A percentile compares a stretch with the other conserved stretches of the same genome.
phyloP scores from a whole-genome alignment of 2,888 invertebrate genomes.

The Microctonus brassicae region DNA sequence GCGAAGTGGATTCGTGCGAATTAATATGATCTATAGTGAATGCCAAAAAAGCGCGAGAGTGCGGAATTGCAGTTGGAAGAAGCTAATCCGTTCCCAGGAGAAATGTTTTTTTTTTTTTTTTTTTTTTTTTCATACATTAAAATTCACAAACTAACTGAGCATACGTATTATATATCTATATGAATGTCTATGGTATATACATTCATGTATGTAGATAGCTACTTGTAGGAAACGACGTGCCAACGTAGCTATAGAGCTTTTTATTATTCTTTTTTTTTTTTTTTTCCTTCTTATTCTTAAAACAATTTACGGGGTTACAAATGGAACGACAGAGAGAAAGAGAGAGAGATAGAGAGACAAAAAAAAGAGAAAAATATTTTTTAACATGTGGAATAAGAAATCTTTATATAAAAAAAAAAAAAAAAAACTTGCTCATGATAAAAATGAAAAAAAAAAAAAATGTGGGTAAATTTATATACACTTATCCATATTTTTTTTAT shows the following conservation, averaged over 20 bases:
- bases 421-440: too few relatives aligned
- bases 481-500: neutral
- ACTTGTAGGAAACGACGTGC: neutral
- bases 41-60: conserved; percentile 9
- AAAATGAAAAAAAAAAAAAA: too few relatives aligned
- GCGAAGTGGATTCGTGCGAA: neutral
- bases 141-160: neutral
- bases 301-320: neutral
- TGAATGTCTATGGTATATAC: too few relatives aligned
- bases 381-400: neutral
- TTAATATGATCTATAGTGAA: conserved; percentile 1
- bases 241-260: neutral
- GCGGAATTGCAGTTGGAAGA: conserved; percentile 14
- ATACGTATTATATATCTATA: too few relatives aligned
- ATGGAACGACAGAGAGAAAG: too few relatives aligned
- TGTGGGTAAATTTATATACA: neutral
- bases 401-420: neutral
- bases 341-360: too few relatives aligned
- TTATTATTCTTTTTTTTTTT: neutral
- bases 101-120: too few relatives aligned
- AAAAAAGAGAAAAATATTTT: too few relatives aligned
- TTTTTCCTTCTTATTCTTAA: neutral
- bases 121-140: neutral
- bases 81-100: conserved; percentile 25
- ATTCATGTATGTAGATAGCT: too few relatives aligned